These are phyloP conservation scores for Acropora tenuis DNA, from an alignment of 64 coral and sea anemone genomes.

Conservation along the genomic window DNA sequence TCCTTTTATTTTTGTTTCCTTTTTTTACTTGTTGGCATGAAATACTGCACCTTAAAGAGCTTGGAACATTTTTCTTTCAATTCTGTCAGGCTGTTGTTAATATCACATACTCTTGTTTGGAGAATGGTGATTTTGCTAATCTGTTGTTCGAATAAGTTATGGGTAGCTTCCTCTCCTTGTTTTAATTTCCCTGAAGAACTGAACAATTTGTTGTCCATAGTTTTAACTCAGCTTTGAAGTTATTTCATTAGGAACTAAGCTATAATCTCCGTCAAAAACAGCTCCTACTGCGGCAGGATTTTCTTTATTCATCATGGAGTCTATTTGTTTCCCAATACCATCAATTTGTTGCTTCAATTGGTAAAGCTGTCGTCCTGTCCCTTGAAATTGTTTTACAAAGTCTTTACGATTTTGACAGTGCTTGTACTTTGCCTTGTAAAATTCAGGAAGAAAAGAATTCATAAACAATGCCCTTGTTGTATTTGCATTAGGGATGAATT, in stretches of 20 bases:
- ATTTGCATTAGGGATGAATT: no score
- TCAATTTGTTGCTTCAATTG: conserved; percentile 44
- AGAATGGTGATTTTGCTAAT: conserved; percentile 65
- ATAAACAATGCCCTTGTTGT: conserved; percentile 47
- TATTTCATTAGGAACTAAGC: conserved; percentile 67
- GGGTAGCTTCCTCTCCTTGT: conserved; percentile 58
- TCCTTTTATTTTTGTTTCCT: no score
- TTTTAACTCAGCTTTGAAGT: conserved; percentile 60
- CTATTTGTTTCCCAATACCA: conserved; percentile 60
- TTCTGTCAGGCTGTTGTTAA: conserved; percentile 47
- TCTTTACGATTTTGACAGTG: no score
- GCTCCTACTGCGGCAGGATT: conserved; percentile 66
- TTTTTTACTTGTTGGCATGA: conserved; percentile 26
- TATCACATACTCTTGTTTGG: conserved; percentile 61
- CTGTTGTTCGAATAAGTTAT: conserved; percentile 65
- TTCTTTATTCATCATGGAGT: conserved; percentile 60
- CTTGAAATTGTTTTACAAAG: no score
- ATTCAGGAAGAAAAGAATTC: conserved; percentile 65
- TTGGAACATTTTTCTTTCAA: no score
- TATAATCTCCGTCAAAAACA: conserved; percentile 62
- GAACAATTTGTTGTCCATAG: conserved; percentile 61
- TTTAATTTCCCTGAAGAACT: conserved; percentile 53
- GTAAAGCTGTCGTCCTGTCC: conserved; percentile 53
- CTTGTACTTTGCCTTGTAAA: conserved; percentile 25
- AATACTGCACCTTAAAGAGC: background rate